Conservation (phyloP, 2,797 vertebrate species). For the Myotis planiceps region DNA sequence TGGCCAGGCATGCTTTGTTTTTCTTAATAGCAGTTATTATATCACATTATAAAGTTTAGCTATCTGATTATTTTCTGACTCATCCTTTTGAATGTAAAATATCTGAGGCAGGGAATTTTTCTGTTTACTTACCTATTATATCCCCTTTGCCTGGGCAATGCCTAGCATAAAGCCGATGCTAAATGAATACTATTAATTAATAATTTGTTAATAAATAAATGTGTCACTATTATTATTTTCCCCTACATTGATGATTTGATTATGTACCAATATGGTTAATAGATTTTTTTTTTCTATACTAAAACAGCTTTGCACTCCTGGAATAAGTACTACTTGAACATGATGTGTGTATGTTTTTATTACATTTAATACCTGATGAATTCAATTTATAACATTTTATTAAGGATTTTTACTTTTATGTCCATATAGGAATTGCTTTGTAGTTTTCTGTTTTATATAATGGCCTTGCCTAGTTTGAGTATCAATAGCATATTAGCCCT, state of each 20-base stretch:
- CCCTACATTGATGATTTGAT: neutral
- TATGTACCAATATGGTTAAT: neutral
- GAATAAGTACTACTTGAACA: neutral
- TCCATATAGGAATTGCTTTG: neutral
- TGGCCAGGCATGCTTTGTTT: neutral
- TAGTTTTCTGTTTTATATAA: neutral
- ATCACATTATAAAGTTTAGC: neutral
- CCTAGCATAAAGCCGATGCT: neutral
- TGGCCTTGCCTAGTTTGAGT: neutral
- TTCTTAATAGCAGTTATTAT: neutral
- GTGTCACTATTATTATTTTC: neutral
- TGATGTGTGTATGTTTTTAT: neutral
- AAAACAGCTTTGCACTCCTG: neutral
- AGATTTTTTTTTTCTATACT: slow-evolving; percentile 18
- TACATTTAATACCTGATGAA: neutral
- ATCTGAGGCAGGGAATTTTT: neutral
- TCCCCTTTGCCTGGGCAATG: neutral
- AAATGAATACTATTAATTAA: neutral
- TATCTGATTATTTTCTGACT: neutral
- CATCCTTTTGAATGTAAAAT: neutral
- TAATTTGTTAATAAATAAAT: neutral
- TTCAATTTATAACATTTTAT: neutral
- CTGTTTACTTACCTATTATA: neutral
- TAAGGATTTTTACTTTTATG: neutral
- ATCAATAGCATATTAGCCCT: neutral